phyloP scores from a whole-genome alignment of 2,797 vertebrate species.

The Echiichthys vipera region DNA sequence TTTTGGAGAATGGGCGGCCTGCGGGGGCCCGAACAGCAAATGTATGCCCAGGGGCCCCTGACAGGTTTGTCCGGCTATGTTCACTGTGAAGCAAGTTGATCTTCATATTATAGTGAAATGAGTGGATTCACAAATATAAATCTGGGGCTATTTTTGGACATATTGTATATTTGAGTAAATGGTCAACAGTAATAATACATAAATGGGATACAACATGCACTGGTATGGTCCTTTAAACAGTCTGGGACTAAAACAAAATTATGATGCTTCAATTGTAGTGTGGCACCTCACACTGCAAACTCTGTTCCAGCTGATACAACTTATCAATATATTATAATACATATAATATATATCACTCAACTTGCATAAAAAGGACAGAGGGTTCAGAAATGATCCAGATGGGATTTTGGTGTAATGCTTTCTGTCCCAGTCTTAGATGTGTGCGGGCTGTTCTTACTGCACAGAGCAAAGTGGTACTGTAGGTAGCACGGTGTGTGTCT shows the following conservation, averaged over 20 bases:
- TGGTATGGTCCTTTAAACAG: slow-evolving; percentile 27
- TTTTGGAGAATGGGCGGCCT: neutral
- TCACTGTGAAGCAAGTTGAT: neutral
- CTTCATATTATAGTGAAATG: neutral
- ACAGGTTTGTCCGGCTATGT: neutral
- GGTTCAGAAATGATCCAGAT: slow-evolving; percentile 21
- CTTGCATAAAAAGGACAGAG: slow-evolving; percentile 38
- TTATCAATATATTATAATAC: too few species aligned
- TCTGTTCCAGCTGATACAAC: slow-evolving; percentile 29
- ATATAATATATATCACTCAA: slow-evolving; percentile 27
- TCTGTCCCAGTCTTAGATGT: slow-evolving; percentile 16
- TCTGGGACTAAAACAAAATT: slow-evolving; percentile 11
- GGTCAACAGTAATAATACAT: slow-evolving; percentile 25
- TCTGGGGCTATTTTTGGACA: neutral
- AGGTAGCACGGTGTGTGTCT: neutral
- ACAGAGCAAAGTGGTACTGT: too few species aligned
- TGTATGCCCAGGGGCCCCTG: neutral
- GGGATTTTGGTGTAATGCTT: neutral
- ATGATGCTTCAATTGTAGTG: slow-evolving; percentile 3
- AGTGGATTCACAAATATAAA: neutral
- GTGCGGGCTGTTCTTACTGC: neutral
- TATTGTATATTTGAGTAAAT: slow-evolving; percentile 15
- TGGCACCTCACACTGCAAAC: slow-evolving; percentile 27
- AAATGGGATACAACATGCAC: slow-evolving; percentile 27
- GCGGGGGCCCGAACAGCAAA: neutral